Conservation (phyloP, 2,888 invertebrate genomes). For the Parapristionchus giblindavisi region DNA sequence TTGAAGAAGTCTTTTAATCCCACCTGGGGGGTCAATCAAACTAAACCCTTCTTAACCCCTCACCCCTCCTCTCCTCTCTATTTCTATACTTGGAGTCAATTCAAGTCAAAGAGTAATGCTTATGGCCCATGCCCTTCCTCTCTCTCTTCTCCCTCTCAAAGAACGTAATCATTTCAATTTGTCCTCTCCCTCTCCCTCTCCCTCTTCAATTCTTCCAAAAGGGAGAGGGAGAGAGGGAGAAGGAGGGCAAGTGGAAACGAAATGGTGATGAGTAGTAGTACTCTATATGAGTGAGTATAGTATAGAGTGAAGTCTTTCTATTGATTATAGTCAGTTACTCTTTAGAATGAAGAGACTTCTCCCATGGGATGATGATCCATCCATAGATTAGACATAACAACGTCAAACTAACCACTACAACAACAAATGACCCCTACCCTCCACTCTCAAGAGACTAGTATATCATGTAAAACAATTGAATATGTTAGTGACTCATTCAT, state of each 20-base stretch:
- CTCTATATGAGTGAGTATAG: neutral
- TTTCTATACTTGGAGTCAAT: too few relatives aligned
- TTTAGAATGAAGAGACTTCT: conserved; percentile 7
- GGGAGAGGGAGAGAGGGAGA: neutral
- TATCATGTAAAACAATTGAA: neutral
- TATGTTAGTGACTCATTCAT: neutral
- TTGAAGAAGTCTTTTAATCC: conserved; percentile 1
- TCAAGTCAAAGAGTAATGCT: too few relatives aligned
- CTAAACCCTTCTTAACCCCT: conserved; percentile 1
- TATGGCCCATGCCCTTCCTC: too few relatives aligned
- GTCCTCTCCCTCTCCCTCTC: too few relatives aligned
- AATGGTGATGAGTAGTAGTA: conserved; percentile 21
- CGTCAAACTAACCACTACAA: neutral
- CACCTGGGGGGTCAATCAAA: conserved; percentile 15
- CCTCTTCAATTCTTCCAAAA: too few relatives aligned
- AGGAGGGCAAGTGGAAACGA: neutral
- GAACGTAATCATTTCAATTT: conserved; percentile 37
- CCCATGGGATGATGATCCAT: neutral
- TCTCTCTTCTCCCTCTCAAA: neutral
- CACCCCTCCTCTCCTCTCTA: neutral
- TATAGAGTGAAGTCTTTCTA: conserved; percentile 11
- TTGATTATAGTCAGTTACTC: conserved; percentile 3
- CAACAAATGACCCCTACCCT: neutral
- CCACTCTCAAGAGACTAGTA: neutral
- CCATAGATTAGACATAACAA: conserved; percentile 19